Base-by-base conservation (phyloP, 1,140 invertebrate genomes). In the Conopomorpha cramerella region DNA sequence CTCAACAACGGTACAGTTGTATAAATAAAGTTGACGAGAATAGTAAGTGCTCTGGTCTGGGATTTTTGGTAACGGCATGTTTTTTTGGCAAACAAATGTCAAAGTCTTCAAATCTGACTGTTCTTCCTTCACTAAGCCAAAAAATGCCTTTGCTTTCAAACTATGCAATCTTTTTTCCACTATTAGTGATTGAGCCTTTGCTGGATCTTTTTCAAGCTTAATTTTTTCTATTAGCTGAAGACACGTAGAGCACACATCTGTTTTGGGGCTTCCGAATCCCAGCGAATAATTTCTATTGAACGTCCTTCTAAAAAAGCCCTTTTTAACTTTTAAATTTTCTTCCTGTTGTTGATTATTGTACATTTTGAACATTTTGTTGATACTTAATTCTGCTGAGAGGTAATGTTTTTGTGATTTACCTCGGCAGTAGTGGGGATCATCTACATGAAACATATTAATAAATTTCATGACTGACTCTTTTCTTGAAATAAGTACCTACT, bases 61-160 rank as follows among this genome's bases (percentile, higher is more conserved):
- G 2, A 65, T 23, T 40, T 59, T 63, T 2, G 52, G 59, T 6
- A 64, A 25, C 2, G 32, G 33, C 4, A 51, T 14, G 39, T 68
- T 70, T 54, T 73, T 72, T 49, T 73, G 55, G 23, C 55, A 73
- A 38, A 73, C 64, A 43, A 58, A 70, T 10, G 43, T 51, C 15
- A 73, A 41, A 16, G 38, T 51, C 7, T 41, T 29, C 15, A 51
- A 11, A 15, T 41, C 32, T 8, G 41, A 29, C 25, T 47, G 35
- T 38, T 50, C 38, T 40, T 65, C 41, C 32, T 46, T 47, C 0
- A 67, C 16, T 14, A 47, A 29, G n/a, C 52, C 16, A 43, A 46
- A 66, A 46, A 68, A 67, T 12, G 40, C 41, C 17, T 55, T 55
- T 18, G 54, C 49, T 38, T 38, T 48, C 28, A 49, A 33, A 38